Conservation (phyloP, 1,140 invertebrate species). For the Scylla paramamosain region DNA sequence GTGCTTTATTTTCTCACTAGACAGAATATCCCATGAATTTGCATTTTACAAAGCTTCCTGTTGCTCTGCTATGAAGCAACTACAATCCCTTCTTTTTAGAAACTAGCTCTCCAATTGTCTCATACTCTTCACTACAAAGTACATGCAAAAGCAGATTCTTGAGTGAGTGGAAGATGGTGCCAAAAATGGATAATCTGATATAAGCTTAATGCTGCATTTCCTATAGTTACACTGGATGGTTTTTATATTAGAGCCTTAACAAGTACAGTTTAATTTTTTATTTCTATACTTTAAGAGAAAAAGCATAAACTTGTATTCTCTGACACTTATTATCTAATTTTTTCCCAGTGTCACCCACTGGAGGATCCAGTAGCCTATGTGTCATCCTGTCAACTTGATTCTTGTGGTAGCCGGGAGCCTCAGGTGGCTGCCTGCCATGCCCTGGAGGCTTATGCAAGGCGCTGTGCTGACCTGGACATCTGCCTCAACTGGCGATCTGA, state of each 20-base stretch:
- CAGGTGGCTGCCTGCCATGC: conserved; percentile 83
- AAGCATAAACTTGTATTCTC: no score
- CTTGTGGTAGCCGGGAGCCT: conserved; percentile 82
- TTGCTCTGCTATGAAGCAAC: neutral
- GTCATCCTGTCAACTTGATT: conserved; percentile 85
- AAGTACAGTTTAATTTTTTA: no score
- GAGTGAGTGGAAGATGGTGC: no score
- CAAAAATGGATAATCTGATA: no score
- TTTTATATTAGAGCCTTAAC: no score
- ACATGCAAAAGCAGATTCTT: no score
- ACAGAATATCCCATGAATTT: neutral
- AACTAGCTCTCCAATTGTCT: no score
- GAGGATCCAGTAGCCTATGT: conserved; percentile 86
- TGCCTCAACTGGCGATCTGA: conserved; percentile 87
- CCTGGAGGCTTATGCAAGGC: conserved; percentile 87
- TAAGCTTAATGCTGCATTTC: no score
- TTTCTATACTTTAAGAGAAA: no score
- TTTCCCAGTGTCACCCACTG: conserved; percentile 85
- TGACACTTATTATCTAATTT: neutral
- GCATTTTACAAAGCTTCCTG: neutral
- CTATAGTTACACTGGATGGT: no score
- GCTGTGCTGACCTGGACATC: conserved; percentile 85
- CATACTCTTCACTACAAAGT: no score
- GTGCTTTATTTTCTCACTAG: neutral
- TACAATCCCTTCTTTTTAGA: neutral